Conservation (phyloP, 2,888 invertebrate species). For the Pachydiplax longipennis region DNA sequence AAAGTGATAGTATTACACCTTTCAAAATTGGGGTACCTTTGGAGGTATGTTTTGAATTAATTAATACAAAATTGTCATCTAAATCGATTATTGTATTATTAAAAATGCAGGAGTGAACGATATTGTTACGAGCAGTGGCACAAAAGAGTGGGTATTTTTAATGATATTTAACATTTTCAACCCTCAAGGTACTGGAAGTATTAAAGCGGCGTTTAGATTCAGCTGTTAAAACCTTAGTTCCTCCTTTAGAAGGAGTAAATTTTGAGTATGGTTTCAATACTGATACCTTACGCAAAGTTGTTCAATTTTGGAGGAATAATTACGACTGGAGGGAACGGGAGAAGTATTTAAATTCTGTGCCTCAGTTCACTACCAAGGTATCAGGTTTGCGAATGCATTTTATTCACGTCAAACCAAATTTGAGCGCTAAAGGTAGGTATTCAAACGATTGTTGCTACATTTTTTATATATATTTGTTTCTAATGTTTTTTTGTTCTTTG, state of each 20-base stretch:
- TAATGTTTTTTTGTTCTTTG: neutral
- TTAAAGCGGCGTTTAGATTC: slow-evolving; percentile 66
- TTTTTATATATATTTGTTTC: neutral
- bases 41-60: neutral
- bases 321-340: slow-evolving; percentile 79
- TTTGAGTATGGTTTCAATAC: slow-evolving; percentile 86
- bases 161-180: neutral
- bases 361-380: slow-evolving; percentile 78
- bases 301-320: slow-evolving; percentile 79
- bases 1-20: slow-evolving; percentile 6
- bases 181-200: slow-evolving; percentile 66
- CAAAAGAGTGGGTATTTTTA: neutral
- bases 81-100: neutral
- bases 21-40: slow-evolving; percentile 32
- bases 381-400: slow-evolving; percentile 80
- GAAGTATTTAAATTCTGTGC: slow-evolving; percentile 73
- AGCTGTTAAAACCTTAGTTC: slow-evolving; percentile 58
- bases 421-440: slow-evolving; percentile 56
- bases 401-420: slow-evolving; percentile 71
- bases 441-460: neutral
- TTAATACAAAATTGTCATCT: too few species aligned
- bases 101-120: neutral
- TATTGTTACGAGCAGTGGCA: too few species aligned
- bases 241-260: slow-evolving; percentile 62
- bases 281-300: slow-evolving; percentile 69